Evolutionary conservation across 1,140 invertebrate genomes (phyloP).

Genomic region (Diachasma alloeum): DNA sequence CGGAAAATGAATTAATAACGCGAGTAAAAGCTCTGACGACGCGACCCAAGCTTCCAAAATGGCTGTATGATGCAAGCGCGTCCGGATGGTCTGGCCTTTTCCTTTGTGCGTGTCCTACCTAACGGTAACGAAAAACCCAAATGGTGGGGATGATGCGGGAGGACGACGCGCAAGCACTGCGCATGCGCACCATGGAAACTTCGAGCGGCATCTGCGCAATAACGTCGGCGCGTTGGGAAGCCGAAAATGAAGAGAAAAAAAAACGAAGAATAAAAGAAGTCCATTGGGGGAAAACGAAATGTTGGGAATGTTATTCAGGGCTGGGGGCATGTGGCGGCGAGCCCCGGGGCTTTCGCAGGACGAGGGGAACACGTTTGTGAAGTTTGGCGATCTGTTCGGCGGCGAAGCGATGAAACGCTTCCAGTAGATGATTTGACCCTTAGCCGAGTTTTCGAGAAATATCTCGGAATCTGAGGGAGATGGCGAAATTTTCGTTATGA

Average conservation of each 20-base stretch:
- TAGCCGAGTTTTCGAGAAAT: too few relatives aligned
- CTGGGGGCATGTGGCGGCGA: background rate
- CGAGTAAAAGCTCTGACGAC: conserved; percentile 52
- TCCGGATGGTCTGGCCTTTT: conserved; percentile 56
- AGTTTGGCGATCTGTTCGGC: too few relatives aligned
- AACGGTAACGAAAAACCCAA: conserved; percentile 41
- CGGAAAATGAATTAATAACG: conserved; percentile 1
- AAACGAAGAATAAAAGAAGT: background rate
- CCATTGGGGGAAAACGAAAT: background rate
- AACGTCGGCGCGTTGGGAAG: background rate
- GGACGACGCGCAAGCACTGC: conserved; percentile 51
- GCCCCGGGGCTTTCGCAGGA: background rate
- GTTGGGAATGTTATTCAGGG: background rate
- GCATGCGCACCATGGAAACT: conserved; percentile 51
- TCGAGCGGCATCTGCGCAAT: conserved; percentile 37
- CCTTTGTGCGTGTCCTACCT: conserved; percentile 61
- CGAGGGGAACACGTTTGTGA: too few relatives aligned
- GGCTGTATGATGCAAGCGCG: conserved; percentile 64
- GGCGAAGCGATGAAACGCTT: too few relatives aligned
- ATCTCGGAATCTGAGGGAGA: too few relatives aligned
- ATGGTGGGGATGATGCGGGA: conserved; percentile 56
- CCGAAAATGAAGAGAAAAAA: background rate
- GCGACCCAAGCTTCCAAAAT: conserved; percentile 65
- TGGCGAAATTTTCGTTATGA: too few relatives aligned
- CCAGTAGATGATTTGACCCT: too few relatives aligned